A percentile compares a stretch with the other conserved stretches of the same genome.
Conservation (phyloP, 1,140 invertebrate genomes). For the Hydropsyche tenuis region DNA sequence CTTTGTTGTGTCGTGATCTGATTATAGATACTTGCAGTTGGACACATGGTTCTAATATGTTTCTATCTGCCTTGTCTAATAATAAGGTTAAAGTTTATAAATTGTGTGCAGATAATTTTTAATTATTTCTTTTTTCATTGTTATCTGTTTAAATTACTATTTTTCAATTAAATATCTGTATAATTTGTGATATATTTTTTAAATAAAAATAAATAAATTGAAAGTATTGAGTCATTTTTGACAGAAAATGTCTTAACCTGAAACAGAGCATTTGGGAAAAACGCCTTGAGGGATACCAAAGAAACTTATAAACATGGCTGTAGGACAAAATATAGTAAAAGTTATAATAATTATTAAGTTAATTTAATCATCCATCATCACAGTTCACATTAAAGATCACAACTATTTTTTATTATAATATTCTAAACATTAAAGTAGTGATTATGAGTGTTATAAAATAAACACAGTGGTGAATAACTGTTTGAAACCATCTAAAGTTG, state of each 20-base stretch:
- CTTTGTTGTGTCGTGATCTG: constrained; percentile 65
- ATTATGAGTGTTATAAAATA: constrained; percentile 4
- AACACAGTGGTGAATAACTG: neutral
- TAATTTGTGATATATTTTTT: no score
- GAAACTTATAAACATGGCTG: neutral
- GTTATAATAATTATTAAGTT: neutral
- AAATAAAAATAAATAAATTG: no score
- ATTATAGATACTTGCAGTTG: constrained; percentile 72
- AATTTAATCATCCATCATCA: constrained; percentile 8
- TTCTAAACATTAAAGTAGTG: constrained; percentile 14
- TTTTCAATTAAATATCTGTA: neutral
- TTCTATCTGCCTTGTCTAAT: constrained; percentile 70
- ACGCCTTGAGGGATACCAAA: neutral
- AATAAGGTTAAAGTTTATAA: constrained; percentile 70
- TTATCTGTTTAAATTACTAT: neutral
- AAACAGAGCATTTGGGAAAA: no score
- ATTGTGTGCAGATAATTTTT: neutral
- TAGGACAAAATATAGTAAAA: no score
- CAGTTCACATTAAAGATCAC: constrained; percentile 13
- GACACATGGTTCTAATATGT: constrained; percentile 59
- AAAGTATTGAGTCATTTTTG: no score
- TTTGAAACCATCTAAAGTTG: no score
- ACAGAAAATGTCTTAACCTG: no score
- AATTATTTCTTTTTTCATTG: neutral
- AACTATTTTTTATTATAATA: constrained; percentile 20